These are phyloP conservation scores for Spisula subtruncata DNA, from an alignment of 2,888 invertebrate species.

Conservation along the genomic window DNA sequence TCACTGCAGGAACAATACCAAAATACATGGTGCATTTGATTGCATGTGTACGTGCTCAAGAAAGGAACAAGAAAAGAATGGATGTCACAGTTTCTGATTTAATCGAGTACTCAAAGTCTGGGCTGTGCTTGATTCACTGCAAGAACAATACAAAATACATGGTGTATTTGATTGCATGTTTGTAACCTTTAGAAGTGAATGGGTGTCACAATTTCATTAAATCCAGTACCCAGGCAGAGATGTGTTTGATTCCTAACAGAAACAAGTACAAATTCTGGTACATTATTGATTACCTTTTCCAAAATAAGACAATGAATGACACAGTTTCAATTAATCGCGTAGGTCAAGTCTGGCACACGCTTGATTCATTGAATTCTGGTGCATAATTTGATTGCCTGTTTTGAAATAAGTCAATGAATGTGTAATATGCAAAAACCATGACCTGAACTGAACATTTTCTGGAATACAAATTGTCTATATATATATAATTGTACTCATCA, in stretches of 20 bases:
- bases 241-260: constrained; percentile 5
- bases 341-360: no score
- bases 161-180: not conserved
- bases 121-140: constrained; percentile 21
- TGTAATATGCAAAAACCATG: not conserved
- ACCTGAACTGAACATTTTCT: not conserved
- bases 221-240: not conserved
- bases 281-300: no score
- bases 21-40: not conserved
- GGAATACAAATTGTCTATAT: not conserved
- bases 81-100: constrained; percentile 17
- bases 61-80: no score
- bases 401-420: not conserved
- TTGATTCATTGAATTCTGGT: no score
- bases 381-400: no score
- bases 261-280: no score
- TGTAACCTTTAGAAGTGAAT: no score
- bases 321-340: no score
- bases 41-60: no score
- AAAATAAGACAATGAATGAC: not conserved
- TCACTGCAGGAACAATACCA: not conserved
- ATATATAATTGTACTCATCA: not conserved
- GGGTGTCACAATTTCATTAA: not conserved
- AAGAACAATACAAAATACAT: not conserved
- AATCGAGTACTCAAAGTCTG: constrained; percentile 21